These are phyloP conservation scores for Leucoptera coffeella DNA, from an alignment of 2,888 invertebrate genomes.

Conservation along the genomic window DNA sequence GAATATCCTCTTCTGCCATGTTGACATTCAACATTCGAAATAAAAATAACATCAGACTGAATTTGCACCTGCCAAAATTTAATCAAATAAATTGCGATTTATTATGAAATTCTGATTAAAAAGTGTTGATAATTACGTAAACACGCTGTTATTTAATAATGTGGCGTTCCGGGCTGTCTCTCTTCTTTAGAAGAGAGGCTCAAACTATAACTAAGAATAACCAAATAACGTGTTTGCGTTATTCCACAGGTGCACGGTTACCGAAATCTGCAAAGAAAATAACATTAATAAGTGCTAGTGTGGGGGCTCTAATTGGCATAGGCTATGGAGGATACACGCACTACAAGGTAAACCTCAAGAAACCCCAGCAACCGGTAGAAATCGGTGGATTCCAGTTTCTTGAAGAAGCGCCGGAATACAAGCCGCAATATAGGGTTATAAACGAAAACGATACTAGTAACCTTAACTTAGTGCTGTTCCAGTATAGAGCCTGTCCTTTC, in stretches of 20 bases:
- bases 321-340: conserved; percentile 49
- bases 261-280: conserved; percentile 38
- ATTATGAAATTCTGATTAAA: too few species aligned
- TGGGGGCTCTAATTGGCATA: conserved; percentile 52
- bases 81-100: too few species aligned
- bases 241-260: conserved; percentile 26
- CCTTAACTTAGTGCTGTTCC: conserved; percentile 82
- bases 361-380: conserved; percentile 13
- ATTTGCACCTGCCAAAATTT: too few species aligned
- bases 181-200: too few species aligned
- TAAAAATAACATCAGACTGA: too few species aligned
- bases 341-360: conserved; percentile 35
- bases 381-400: conserved; percentile 37
- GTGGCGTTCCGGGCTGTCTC: too few species aligned
- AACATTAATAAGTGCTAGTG: conserved; percentile 51
- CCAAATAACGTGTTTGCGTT: too few species aligned
- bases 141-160: too few species aligned
- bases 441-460: conserved; percentile 59
- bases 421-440: conserved; percentile 48
- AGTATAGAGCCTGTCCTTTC: conserved; percentile 97
- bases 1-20: too few species aligned
- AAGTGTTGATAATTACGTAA: too few species aligned
- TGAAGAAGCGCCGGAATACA: conserved; percentile 37
- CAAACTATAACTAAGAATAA: too few species aligned
- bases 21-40: too few species aligned